Evolutionary conservation across 2,888 invertebrate genomes (phyloP), one percentile per base, ranked within the genome.

Genomic region (Dolichopus griseipennis): DNA sequence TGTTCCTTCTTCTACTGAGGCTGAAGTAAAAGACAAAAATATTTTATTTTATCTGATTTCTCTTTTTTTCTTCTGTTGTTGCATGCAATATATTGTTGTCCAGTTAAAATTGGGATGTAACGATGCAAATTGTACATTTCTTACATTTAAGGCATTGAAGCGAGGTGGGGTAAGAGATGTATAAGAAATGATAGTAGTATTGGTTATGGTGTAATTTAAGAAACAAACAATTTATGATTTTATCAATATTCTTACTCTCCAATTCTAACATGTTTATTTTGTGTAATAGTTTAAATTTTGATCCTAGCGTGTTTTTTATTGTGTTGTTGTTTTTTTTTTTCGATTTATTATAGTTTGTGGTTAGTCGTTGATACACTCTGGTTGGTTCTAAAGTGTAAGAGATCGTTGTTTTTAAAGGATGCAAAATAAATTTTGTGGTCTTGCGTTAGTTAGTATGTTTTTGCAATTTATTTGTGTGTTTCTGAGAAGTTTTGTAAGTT

Each of bases 361-460:
- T 52, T 52, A 52, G 52, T n/a, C 52, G 52, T 52, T 52, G 15
- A 52, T 52, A 52, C 18, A 18, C 52, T 52, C 18, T 52, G 52
- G 52, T 52, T 12, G 52, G 6, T 52, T 52, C 15, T n/a, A n/a
- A n/a, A 27, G 27, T 52, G 18, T 6, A 52, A 52, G 37, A 12
- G 41, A 9, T 15, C 52, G 10, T 43, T n/a, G n/a, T 27, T 27
- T 27, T 52, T 9, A 18, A 52, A 52, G n/a, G n/a, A 52, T 52
- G n/a, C 52, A 52, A 52, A 52, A 52, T 18, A 52, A 52, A 52
- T 52, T 52, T 52, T 52, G 52, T 52, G 52, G 52, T 52, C 18
- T 52, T 15, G 52, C 52, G 52, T 52, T 37, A 52, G 12, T 52
- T n/a, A 3, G 9, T 18, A 18, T 52, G 9, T 18, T 52, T 52